Base-by-base conservation (phyloP, 2,113 vertebrate genomes). In the Lethenteron reissneri region DNA sequence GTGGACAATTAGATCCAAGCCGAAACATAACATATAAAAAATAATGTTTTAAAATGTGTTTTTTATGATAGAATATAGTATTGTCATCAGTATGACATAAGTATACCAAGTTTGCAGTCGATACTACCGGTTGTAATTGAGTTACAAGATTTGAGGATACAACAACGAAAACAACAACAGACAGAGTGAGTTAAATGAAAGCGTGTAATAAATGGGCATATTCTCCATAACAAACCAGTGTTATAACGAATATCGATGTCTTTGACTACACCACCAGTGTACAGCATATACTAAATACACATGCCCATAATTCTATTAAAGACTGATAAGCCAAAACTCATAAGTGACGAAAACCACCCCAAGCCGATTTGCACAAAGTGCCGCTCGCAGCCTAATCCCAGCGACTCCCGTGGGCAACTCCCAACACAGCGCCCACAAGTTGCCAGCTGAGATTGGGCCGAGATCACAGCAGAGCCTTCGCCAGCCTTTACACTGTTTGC, bases 361-460 rank as follows among this genome's bases (percentile, higher is more conserved):
- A 59, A 62, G 64, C 8, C 70, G 73, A 81, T 76, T 80, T 79
- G 76, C 83, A 76, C 84, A 80, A 83, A 84, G 83, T 86, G 81
- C 89, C 85, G 85, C 81, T 83, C 88, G 92, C 88, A 92, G 85
- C 85, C 87, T 87, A 92, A 95, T 88, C 91, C 86, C 89, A 95
- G 87, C 83, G 83, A 84, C 88, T 83, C 86, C 89, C 88, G 89
- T 95, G 91, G 87, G 87, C 83, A 81, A 81, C 79, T 83, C 76
- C 79, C 81, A 76, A 78, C 85, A 41, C 41, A 85, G 79, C 80
- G 82, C 90, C 92, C 91, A 95, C 91, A 95, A 95, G 91, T 95
- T 95, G 91, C 91, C 91, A 95, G 91, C 91, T 95, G 91, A 95
- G 91, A 95, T 95, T 95, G 92, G 83, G 84, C 90, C 89, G 90